phyloP scores from a whole-genome alignment of 2,797 vertebrate genomes.

The Sebastes trivittatus region DNA sequence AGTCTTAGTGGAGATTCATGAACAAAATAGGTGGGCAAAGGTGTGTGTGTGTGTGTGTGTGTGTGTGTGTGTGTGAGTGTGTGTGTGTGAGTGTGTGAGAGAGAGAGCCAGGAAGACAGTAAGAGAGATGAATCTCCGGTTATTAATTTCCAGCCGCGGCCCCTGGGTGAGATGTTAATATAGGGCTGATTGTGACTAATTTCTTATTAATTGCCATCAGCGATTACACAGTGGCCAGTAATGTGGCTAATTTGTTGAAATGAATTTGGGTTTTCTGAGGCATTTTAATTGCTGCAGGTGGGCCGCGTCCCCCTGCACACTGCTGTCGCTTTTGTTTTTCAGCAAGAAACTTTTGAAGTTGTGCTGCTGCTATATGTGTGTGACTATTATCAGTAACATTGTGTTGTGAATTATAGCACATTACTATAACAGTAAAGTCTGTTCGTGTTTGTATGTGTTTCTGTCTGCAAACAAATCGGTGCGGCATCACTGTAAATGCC shows the following conservation, averaged over 20 bases:
- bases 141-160: constrained; percentile 83
- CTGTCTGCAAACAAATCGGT: constrained; percentile 47
- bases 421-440: not conserved
- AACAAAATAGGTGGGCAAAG: constrained; percentile 76
- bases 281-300: constrained; percentile 84
- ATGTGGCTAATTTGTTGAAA: constrained; percentile 84
- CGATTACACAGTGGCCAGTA: constrained; percentile 84
- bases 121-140: constrained; percentile 81
- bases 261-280: constrained; percentile 81
- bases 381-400: not conserved
- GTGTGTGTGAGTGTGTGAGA: constrained; percentile 12
- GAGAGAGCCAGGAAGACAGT: constrained; percentile 71
- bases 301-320: constrained; percentile 45
- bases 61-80: constrained; percentile 37
- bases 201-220: constrained; percentile 87
- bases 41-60: constrained; percentile 57
- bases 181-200: constrained; percentile 84
- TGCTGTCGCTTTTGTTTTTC: constrained; percentile 55
- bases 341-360: constrained; percentile 61
- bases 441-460: constrained; percentile 12
- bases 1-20: constrained; percentile 77
- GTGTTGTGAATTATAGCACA: constrained; percentile 6
- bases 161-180: constrained; percentile 83
- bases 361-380: constrained; percentile 16
- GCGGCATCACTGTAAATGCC: constrained; percentile 50